Percentiles rank a stretch among this genome's conserved stretches.
Evolutionary conservation across 2,113 vertebrate species (phyloP).

Genomic region (Psettodes erumei): DNA sequence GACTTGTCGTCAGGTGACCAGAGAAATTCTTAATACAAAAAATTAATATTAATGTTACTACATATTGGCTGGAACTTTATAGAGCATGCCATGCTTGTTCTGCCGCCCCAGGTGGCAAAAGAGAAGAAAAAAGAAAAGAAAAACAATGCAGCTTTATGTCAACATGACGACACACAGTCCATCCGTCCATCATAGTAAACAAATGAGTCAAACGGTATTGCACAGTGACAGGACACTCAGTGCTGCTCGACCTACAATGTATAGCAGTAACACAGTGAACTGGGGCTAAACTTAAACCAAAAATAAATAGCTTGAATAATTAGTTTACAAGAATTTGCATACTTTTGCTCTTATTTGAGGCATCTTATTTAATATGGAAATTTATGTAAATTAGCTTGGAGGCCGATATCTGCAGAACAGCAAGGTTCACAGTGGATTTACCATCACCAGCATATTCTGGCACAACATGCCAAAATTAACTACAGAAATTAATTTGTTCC

Average conservation of each 20-base stretch:
- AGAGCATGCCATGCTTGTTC: too few species aligned
- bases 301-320: slow-evolving; percentile 52
- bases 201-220: too few species aligned
- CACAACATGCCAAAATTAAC: slow-evolving; percentile 53
- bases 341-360: slow-evolving; percentile 41
- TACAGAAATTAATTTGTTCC: slow-evolving; percentile 33
- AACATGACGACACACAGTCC: too few species aligned
- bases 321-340: slow-evolving; percentile 56
- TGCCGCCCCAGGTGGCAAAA: too few species aligned
- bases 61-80: too few species aligned
- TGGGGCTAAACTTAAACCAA: slow-evolving; percentile 10
- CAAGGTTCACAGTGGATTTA: slow-evolving; percentile 27
- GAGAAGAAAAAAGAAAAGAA: neutral
- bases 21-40: too few species aligned
- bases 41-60: too few species aligned
- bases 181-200: too few species aligned
- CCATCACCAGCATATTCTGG: slow-evolving; percentile 19
- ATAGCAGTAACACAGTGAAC: neutral
- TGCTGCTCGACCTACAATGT: neutral
- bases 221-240: neutral
- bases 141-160: neutral
- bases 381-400: slow-evolving; percentile 57
- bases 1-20: too few species aligned
- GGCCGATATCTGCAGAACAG: slow-evolving; percentile 46
- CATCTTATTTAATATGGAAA: slow-evolving; percentile 62